Evolutionary conservation across 2,888 invertebrate species (phyloP), one percentile per base, ranked within the genome.

Genomic region (Acanthacorydalis orientalis): DNA sequence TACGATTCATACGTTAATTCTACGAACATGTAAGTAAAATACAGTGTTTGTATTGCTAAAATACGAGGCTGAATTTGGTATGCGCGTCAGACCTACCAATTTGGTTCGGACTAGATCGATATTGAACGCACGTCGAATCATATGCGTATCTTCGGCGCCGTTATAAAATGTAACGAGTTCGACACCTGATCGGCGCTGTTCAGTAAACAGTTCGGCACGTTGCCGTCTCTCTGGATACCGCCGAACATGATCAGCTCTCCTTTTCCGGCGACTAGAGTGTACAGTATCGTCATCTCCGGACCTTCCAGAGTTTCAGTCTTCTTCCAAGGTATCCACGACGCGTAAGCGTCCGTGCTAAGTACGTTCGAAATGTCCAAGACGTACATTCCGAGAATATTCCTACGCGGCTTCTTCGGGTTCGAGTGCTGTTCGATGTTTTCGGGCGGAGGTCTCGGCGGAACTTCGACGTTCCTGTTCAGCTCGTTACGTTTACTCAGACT

Each of bases 161-260:
- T 77, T 55, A 85, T 77, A 62, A 83, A 82, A 70, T 84, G 79
- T 59, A 85, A 67, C 48, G 80, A 77, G 68, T 85, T 85, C 38
- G 84, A 83, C 59, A 84, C 83, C 65, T 79, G 77, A 59, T 78
- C 78, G 55, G 77, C 77, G 48, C 65, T 63, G 16, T 23, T 31
- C 23, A 15, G 10, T 47, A 47, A 47, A 11, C 39, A 46, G 16
- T 65, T 76, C 51, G 77, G 64, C 51, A 78, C 73, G 51, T 72
- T 71, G 49, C 75, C 73, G 61, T 86, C 84, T 62, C 87, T 88
- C 57, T 84, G 81, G 53, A 95, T 88, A 49, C 95, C 96, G n/a
- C 95, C 95, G 69, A 96, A 95, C 74, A 96, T 83, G 47, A 96
- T 82, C 31, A 96, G 67, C 69, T 96, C 95, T 10, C 89, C 89